Evolutionary conservation across 2,113 vertebrate genomes (phyloP), one percentile per base, ranked within the genome.

Genomic region (Ammodytes marinus): DNA sequence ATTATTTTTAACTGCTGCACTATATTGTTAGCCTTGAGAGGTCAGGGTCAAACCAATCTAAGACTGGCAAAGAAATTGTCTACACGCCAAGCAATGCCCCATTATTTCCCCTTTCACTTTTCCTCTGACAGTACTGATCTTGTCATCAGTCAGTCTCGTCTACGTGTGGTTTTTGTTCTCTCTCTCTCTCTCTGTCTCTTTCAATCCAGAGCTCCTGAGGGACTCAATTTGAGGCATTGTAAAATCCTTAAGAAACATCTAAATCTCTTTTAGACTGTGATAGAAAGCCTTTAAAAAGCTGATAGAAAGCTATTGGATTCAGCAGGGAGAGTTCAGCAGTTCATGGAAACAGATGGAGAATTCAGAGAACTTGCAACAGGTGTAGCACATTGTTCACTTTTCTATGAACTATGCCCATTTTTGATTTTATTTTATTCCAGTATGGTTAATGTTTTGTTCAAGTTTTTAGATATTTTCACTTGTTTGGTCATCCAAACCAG

Each of bases 221-320:
- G 90, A 80, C 67, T 76, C 78, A 82, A 82, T 87, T 82, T 86
- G 70, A 88, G 45, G 70, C 66, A 85, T 82, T 82, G 80, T 81
- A 83, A 88, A 84, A 86, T 84, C 75, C 85, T 87, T 74, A 43
- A 86, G 84, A 89, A 83, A 83, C 83, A 83, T 88, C 84, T 82
- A 82, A 88, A 91, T 94, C 89, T 91, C 86, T 87, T 27, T 85
- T 76, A 78, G 76, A 70, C 87, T 83, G 58, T 55, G 84, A 85
- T 87, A 59, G 83, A 89, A 91, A 89, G 74, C 86, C 79, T 83
- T 85, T 82, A 80, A 91, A 27, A 89, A 86, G 88, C 88, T 89
- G 79, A 82, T 77, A 72, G 84, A 89, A 88, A 87, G 75, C 89
- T 86, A 64, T 60, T 71, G 77, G 86, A 90, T 89, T 89, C 77